Evolutionary conservation across 1,140 invertebrate genomes (phyloP).

Genomic region (Dendrolimus punctatus): DNA sequence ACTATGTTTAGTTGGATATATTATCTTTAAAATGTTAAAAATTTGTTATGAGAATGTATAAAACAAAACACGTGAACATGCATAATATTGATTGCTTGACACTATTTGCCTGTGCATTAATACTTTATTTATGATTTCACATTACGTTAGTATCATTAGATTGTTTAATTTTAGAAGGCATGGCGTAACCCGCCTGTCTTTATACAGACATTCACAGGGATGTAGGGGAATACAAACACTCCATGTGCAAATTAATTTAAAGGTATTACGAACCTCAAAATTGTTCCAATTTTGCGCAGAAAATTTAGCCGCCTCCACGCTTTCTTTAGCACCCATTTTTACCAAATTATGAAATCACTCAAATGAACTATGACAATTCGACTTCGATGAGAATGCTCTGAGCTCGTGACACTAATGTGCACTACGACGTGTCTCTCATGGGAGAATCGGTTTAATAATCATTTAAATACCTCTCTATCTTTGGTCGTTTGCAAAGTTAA

Average conservation of each 20-base stretch:
- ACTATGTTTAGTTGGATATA: neutral
- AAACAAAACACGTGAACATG: conserved; percentile 49
- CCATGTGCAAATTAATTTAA: conserved; percentile 67
- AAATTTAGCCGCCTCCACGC: conserved; percentile 81
- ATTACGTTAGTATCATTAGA: conserved; percentile 33
- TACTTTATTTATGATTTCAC: conserved; percentile 31
- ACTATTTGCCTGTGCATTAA: conserved; percentile 43
- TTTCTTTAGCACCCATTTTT: conserved; percentile 81
- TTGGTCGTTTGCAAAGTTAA: conserved; percentile 55
- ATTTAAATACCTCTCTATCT: conserved; percentile 60
- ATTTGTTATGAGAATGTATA: no score
- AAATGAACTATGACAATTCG: conserved; percentile 61
- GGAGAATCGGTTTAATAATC: conserved; percentile 52
- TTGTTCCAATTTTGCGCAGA: conserved; percentile 83
- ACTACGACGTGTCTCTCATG: conserved; percentile 53
- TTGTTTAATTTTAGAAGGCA: conserved; percentile 16
- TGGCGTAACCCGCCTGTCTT: conserved; percentile 29
- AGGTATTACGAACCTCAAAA: conserved; percentile 77
- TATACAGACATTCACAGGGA: conserved; percentile 51
- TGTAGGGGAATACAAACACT: conserved; percentile 64
- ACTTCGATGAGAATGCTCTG: conserved; percentile 56
- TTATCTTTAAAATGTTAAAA: no score
- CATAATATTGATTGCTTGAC: conserved; percentile 38
- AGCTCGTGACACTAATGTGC: conserved; percentile 61
- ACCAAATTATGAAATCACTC: conserved; percentile 61